Percentiles rank a stretch among this genome's conserved stretches.
phyloP scores from a whole-genome alignment of 2,888 invertebrate species.

The Resseliella maxima region DNA sequence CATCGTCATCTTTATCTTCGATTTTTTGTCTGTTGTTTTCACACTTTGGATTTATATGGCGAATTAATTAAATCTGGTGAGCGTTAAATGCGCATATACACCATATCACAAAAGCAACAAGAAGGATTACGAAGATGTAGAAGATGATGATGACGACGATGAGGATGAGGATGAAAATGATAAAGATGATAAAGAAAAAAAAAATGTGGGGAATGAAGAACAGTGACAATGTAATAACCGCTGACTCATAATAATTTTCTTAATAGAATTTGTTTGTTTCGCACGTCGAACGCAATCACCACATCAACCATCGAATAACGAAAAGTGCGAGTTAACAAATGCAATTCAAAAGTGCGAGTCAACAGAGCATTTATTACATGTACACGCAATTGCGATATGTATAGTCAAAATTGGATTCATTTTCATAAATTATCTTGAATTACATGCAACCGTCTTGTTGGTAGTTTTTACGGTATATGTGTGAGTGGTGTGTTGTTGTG shows the following conservation, averaged over 20 bases:
- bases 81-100: background rate
- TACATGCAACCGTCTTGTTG: background rate
- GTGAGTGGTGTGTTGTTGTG: no score
- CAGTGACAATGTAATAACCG: background rate
- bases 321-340: conserved; percentile 67
- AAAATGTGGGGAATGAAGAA: background rate
- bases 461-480: background rate
- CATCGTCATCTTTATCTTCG: background rate
- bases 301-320: background rate
- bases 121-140: background rate
- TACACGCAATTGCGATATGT: background rate
- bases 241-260: conserved; percentile 14
- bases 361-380: background rate
- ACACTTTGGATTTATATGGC: background rate
- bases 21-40: background rate
- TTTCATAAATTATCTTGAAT: conserved; percentile 18
- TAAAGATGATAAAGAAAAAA: background rate
- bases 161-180: background rate
- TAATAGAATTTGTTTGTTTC: background rate
- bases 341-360: conserved; percentile 63
- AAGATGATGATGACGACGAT: background rate
- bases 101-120: background rate
- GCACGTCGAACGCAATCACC: background rate
- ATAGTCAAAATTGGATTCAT: conserved; percentile 4
- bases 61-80: conserved; percentile 40